These are phyloP conservation scores for Hypocryptadius cinnamomeus DNA, from an alignment of 2,113 vertebrate genomes.

Conservation along the genomic window DNA sequence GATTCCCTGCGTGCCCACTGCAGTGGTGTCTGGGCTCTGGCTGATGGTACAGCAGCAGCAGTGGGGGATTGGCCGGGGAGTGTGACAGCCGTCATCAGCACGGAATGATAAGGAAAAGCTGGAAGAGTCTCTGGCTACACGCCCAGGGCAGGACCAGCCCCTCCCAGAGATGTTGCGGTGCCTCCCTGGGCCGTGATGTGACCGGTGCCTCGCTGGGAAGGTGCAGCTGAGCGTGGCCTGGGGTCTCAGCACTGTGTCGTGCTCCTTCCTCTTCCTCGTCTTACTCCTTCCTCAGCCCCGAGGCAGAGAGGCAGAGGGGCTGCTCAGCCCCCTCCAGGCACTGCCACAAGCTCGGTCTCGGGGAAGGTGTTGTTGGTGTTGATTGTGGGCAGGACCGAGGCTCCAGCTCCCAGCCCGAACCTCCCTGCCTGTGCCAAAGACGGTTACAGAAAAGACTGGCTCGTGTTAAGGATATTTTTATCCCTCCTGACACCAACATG, in stretches of 20 bases:
- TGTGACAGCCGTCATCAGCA: accelerated
- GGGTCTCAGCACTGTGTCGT: accelerated
- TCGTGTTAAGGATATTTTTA: background rate
- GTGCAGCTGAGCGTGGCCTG: accelerated
- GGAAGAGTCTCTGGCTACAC: background rate
- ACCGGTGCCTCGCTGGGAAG: accelerated
- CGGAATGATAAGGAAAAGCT: background rate
- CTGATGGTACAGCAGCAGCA: background rate
- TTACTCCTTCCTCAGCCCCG: accelerated
- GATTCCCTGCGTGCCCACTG: background rate
- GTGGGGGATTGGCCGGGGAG: accelerated
- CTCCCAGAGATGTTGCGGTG: background rate
- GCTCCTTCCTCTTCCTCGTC: too few relatives aligned
- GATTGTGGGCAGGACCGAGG: background rate
- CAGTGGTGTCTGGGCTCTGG: accelerated
- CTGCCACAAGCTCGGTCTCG: accelerated
- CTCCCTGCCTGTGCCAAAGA: background rate
- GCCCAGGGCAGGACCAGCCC: background rate
- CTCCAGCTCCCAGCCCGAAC: background rate
- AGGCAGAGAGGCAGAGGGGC: background rate
- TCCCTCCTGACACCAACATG: background rate
- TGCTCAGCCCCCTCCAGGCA: background rate
- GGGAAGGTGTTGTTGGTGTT: background rate
- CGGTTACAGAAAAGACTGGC: background rate
- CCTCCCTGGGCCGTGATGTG: background rate